Evolutionary conservation across 2,113 vertebrate species (phyloP).

Genomic region (Laterallus jamaicensis): DNA sequence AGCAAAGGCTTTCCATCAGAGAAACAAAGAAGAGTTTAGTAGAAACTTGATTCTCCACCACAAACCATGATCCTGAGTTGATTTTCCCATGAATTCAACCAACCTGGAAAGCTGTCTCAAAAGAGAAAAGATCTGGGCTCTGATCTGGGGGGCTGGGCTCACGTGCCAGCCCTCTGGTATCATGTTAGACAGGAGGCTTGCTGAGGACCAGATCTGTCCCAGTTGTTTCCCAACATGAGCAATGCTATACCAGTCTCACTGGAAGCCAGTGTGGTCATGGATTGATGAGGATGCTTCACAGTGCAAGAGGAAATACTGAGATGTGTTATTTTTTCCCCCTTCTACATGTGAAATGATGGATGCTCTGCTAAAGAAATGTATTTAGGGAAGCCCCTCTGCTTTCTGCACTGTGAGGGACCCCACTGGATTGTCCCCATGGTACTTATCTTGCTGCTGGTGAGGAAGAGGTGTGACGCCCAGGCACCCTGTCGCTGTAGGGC

Average conservation of each 20-base stretch:
- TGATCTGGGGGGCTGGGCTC: accelerated
- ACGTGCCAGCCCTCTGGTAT: accelerated
- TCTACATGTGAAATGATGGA: background rate
- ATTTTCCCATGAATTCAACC: background rate
- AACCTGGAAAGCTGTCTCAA: background rate
- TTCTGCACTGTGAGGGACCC: background rate
- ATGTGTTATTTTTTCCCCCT: background rate
- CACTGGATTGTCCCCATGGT: accelerated
- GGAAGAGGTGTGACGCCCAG: background rate
- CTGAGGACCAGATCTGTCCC: background rate
- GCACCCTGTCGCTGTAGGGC: background rate
- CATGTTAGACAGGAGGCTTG: accelerated
- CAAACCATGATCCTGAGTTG: background rate
- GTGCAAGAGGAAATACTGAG: background rate
- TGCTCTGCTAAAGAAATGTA: background rate
- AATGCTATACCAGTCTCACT: too few species aligned
- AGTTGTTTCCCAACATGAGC: background rate
- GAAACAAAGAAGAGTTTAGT: background rate
- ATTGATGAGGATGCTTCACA: background rate
- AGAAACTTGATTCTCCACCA: background rate
- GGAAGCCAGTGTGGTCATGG: background rate
- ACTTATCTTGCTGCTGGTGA: background rate
- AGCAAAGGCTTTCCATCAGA: background rate
- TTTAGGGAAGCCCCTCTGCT: background rate
- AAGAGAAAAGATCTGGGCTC: background rate